These are phyloP conservation scores for Lottia gigantea DNA, from an alignment of 2,888 invertebrate species.

Conservation along the genomic window DNA sequence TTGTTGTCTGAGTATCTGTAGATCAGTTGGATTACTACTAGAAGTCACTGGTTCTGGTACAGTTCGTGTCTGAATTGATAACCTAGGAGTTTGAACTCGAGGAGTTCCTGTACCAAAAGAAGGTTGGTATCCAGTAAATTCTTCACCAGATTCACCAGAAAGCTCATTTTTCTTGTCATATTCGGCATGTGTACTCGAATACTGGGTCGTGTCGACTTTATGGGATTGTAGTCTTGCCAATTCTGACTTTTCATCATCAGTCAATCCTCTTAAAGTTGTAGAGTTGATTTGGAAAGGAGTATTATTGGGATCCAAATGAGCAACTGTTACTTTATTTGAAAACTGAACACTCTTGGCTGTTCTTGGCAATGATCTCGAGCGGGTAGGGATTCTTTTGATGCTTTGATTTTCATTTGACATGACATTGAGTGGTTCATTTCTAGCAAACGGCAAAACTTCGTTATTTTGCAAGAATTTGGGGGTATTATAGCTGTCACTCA, in stretches of 20 bases:
- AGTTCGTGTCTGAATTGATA: not conserved
- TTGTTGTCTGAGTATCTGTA: slow-evolving; percentile 20
- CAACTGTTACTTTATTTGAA: slow-evolving; percentile 51
- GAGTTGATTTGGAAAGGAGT: slow-evolving; percentile 39
- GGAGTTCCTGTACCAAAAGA: slow-evolving; percentile 16
- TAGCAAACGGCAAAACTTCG: slow-evolving; percentile 44
- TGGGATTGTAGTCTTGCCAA: slow-evolving; percentile 12
- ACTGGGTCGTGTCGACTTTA: slow-evolving; percentile 43
- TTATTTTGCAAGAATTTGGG: slow-evolving; percentile 64
- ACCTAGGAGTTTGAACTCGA: slow-evolving; percentile 15
- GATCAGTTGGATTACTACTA: not conserved
- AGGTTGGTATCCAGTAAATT: slow-evolving; percentile 3
- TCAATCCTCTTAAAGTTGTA: slow-evolving; percentile 24
- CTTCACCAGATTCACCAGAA: slow-evolving; percentile 1
- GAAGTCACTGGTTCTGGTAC: not conserved
- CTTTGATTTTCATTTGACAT: slow-evolving; percentile 62
- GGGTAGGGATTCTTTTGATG: slow-evolving; percentile 40
- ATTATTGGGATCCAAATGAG: slow-evolving; percentile 46
- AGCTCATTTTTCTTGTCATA: slow-evolving; percentile 40
- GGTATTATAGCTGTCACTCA: slow-evolving; percentile 60
- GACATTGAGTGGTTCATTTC: slow-evolving; percentile 55
- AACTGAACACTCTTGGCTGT: slow-evolving; percentile 52
- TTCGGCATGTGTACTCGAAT: slow-evolving; percentile 49
- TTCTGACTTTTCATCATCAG: not conserved
- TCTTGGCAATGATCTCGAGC: slow-evolving; percentile 12